Base-by-base conservation (phyloP, 2,113 vertebrate species). In the Sturnira hondurensis region DNA sequence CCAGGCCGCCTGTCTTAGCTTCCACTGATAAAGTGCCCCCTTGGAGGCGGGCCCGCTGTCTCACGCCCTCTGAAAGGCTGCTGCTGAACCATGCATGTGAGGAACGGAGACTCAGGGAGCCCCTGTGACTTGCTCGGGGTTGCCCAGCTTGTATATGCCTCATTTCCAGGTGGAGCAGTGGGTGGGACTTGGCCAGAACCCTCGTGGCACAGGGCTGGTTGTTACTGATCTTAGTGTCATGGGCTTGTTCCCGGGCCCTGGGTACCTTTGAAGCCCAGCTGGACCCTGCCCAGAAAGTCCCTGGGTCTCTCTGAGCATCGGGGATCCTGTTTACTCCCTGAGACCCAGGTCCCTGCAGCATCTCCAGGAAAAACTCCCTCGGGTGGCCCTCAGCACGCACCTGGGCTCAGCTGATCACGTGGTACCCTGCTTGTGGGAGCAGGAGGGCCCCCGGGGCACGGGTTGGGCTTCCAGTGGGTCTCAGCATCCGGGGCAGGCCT, bases 61-160 rank as follows among this genome's bases (percentile, higher is more conserved):
- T 5, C 50, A 0, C 0, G 15, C 5, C 31, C 36, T 54, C 45
- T 43, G 0, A 9, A 4, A 10, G 13, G 33, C 38, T 2, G 54
- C 38, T 5, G 28, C 83, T 7, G 7, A 1, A 4, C 38, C 2
- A 24, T 17, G 52, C 50, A n/a, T 19, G 3, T 16, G 43, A 36
- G 43, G 38, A 3, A 5, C 1, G 0, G 65, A 73, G 68, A 4
- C 33, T 5, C 4, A 6, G 36, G n/a, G 13, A 7, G 61, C 11
- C n/a, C 15, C 26, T 15, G 24, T 17, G 0, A 16, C 41, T 33
- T 1, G 0, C 47, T 7, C 7, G 0, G 14, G 28, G 43, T 28
- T 58, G 4, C 38, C 63, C 8, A 0, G 12, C 45, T 8, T 4
- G 3, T 0, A 8, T 1, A 3, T 2, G 33, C 38, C 47, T 16